These are phyloP conservation scores for Ctena decussata DNA, from an alignment of 2,888 invertebrate genomes.

Conservation along the genomic window DNA sequence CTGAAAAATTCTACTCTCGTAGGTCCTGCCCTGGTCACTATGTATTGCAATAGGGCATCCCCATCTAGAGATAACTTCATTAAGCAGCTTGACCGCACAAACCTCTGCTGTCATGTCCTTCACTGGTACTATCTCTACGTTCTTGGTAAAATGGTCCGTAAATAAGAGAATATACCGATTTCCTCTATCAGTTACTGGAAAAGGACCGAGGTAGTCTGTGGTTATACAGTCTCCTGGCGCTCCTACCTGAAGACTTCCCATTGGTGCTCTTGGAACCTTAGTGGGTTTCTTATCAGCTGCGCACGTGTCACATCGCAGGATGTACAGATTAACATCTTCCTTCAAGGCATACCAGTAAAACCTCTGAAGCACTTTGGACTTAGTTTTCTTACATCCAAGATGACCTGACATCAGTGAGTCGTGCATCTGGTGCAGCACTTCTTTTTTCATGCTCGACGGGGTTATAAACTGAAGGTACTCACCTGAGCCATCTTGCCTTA, in stretches of 20 bases:
- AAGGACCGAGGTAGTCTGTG: conserved; percentile 42
- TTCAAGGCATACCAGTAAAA: conserved; percentile 40
- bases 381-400: conserved; percentile 33
- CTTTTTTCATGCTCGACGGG: conserved; percentile 3
- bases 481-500: no score
- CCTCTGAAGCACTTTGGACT: conserved; percentile 14
- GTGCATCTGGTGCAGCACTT: conserved; percentile 26
- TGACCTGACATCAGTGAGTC: conserved; percentile 24
- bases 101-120: no score
- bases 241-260: conserved; percentile 93
- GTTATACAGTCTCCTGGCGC: conserved; percentile 38
- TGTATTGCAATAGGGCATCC: no score
- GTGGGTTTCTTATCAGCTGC: conserved; percentile 28
- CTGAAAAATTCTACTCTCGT: no score
- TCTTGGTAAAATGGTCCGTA: no score
- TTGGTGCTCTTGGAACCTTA: conserved; percentile 26
- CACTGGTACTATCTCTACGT: conserved; percentile 38
- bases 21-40: conserved; percentile 35
- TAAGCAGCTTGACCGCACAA: no score
- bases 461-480: conserved; percentile 4
- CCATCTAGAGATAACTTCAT: no score
- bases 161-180: no score
- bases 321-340: no score
- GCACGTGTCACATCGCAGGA: no score
- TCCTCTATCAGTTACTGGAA: no score